Percentiles rank a stretch among this genome's conserved stretches.
These are phyloP conservation scores for Apteryx owenii DNA, from an alignment of 2,113 vertebrate genomes.

Conservation along the genomic window DNA sequence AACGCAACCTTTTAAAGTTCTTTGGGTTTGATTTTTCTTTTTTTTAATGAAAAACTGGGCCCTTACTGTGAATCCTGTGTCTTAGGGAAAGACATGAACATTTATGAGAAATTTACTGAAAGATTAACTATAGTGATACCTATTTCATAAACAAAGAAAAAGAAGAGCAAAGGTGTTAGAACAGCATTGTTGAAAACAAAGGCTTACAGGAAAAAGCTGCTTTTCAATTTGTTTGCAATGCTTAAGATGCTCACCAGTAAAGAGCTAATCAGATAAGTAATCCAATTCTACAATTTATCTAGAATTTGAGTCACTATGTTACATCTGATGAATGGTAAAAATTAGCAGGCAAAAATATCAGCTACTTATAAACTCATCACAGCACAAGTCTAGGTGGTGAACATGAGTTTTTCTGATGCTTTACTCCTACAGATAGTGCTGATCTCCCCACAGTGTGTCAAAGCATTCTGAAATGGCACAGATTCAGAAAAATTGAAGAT, in stretches of 20 bases:
- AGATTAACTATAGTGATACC: neutral
- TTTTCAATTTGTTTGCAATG: neutral
- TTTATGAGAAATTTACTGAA: neutral
- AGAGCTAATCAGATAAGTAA: neutral
- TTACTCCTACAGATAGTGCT: neutral
- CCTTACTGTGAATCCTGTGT: accelerated
- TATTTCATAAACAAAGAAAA: neutral
- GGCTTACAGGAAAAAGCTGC: accelerated
- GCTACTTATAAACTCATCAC: neutral
- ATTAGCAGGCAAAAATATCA: neutral
- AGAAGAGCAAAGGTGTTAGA: neutral
- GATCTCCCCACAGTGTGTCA: neutral
- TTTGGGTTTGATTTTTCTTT: neutral
- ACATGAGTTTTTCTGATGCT: neutral
- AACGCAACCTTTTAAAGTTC: neutral
- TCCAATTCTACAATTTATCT: neutral
- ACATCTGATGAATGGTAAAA: neutral
- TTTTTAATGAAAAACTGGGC: neutral
- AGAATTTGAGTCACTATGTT: neutral
- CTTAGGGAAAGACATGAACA: neutral
- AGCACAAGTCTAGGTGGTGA: accelerated
- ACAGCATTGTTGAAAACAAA: neutral
- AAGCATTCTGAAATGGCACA: neutral
- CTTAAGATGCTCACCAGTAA: neutral
- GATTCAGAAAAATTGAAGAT: neutral